phyloP scores from a whole-genome alignment of 1,140 invertebrate species.

The Pectinophora gossypiella region DNA sequence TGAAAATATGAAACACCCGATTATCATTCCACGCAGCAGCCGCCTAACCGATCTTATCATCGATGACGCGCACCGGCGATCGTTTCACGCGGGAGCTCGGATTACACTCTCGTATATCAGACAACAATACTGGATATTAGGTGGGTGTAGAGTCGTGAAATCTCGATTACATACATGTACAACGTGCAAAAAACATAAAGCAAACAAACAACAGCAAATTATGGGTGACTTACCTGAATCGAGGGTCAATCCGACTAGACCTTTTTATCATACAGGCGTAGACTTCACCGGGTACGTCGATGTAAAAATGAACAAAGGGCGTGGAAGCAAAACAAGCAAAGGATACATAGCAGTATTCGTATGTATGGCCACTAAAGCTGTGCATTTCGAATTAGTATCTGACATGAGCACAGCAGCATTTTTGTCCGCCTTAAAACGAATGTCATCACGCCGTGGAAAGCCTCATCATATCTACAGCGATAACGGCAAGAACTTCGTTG shows the following conservation, averaged over 20 bases:
- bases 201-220: slow-evolving; percentile 16
- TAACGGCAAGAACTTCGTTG: background rate
- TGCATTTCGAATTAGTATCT: slow-evolving; percentile 60
- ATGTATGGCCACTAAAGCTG: slow-evolving; percentile 44
- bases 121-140: slow-evolving; percentile 30
- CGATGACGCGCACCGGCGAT: slow-evolving; percentile 13
- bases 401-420: slow-evolving; percentile 48
- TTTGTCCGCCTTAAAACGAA: slow-evolving; percentile 43
- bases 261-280: slow-evolving; percentile 31
- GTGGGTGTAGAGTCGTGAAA: slow-evolving; percentile 12
- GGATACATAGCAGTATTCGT: slow-evolving; percentile 52
- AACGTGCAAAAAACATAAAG: slow-evolving; percentile 16
- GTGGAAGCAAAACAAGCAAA: slow-evolving; percentile 29
- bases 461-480: background rate
- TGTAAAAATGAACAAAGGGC: slow-evolving; percentile 21
- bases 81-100: slow-evolving; percentile 28
- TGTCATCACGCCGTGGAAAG: slow-evolving; percentile 18
- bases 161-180: slow-evolving; percentile 15
- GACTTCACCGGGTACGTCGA: slow-evolving; percentile 40
- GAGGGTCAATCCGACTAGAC: slow-evolving; percentile 7
- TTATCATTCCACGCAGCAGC: slow-evolving; percentile 15
- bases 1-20: slow-evolving; percentile 12
- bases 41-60: slow-evolving; percentile 22
- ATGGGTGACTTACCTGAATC: slow-evolving; percentile 35
- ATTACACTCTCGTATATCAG: slow-evolving; percentile 21